A percentile compares a stretch with the other conserved stretches of the same genome.
Conservation (phyloP, 2,113 vertebrate species). For the Pelmatolapia mariae region DNA sequence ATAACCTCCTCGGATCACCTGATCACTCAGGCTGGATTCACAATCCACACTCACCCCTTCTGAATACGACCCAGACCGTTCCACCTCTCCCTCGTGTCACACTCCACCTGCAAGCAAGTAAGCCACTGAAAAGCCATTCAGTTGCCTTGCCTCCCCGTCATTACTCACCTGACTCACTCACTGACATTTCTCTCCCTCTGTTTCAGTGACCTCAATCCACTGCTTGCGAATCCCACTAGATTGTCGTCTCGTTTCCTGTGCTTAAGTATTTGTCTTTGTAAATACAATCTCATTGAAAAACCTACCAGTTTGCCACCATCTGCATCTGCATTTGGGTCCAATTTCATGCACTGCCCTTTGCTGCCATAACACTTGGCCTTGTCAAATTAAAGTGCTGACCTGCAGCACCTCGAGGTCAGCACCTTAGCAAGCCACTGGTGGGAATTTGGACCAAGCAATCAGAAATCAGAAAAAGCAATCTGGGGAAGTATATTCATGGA, state of each 20-base stretch:
- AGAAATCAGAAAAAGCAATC: background rate
- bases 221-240: background rate
- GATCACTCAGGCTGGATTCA: background rate
- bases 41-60: background rate
- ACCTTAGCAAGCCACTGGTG: background rate
- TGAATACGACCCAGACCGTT: background rate
- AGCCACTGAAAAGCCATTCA: background rate
- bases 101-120: background rate
- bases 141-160: background rate
- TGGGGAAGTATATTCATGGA: background rate
- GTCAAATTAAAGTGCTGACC: background rate
- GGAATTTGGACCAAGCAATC: background rate
- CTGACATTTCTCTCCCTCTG: background rate
- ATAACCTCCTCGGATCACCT: background rate
- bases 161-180: background rate
- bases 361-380: background rate
- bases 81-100: background rate
- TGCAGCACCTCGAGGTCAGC: background rate
- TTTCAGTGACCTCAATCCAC: background rate
- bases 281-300: background rate
- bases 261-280: background rate
- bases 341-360: background rate
- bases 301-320: background rate
- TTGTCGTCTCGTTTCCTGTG: background rate
- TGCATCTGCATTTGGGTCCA: background rate